Base-by-base conservation (phyloP, 2,113 vertebrate species). In the Silurus meridionalis region DNA sequence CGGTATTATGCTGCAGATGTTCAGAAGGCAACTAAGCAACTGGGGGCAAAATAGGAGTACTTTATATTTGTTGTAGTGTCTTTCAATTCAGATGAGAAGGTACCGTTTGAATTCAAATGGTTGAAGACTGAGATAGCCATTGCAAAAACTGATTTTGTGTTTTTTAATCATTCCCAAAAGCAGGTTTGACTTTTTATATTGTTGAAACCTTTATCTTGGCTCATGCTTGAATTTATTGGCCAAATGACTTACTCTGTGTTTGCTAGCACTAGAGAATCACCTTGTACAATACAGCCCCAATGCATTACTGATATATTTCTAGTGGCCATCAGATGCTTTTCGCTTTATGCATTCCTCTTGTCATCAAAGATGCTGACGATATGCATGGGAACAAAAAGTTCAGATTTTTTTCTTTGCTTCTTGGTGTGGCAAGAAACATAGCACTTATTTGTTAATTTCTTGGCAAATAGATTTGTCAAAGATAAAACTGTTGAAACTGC, bases 11-110 rank as follows among this genome's bases (percentile, higher is more conserved):
- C 74, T n/a, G 74, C 21, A 77, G 74, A 77, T 52, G 21, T 77
- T 77, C 74, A 77, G 50, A 77, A 77, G 74, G 50, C 74, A 77
- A 53, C 50, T 77, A 77, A 77, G 74, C 74, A 77, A 77, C 71
- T 23, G 53, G 11, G 21, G 74, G 50, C 50, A 74, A 72, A 48
- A 66, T 14, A 53, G 46, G 46, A 53, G 74, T 14, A 55, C 11
- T 53, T 50, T 48, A 50, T 74, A 7, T 50, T 25, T n/a, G 67
- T 53, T n/a, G 5, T 23, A 77, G 50, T 55, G 50, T 55, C 74
- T 55, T 77, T 6, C 71, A 21, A 48, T 21, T 48, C 69, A 48
- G 17, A 74, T 5, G 19, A 8, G 17, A 74, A 74, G 17, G 17
- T 21, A 50, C 17, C 46, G 50, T 15, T 50, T 50, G 71, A 10